phyloP scores from a whole-genome alignment of 2,888 invertebrate genomes.

The Cacoxenus indagator region DNA sequence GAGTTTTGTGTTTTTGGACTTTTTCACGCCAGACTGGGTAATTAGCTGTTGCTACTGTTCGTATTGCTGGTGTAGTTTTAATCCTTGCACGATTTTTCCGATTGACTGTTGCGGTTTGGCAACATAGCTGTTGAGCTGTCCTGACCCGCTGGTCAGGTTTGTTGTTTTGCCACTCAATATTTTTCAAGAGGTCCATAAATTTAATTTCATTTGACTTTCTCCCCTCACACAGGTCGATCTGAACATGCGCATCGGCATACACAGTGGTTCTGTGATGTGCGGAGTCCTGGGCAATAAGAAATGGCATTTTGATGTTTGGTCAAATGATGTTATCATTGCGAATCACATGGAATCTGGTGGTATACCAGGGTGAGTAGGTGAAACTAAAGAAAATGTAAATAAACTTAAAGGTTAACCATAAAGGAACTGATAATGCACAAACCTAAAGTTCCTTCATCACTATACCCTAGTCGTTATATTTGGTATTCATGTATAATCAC shows the following conservation, averaged over 20 bases:
- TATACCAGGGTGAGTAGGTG: slow-evolving; percentile 84
- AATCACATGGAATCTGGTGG: slow-evolving; percentile 98
- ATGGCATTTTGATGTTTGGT: slow-evolving; percentile 96
- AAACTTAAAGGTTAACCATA: no score
- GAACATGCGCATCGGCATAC: slow-evolving; percentile 98
- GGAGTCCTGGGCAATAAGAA: slow-evolving; percentile 93
- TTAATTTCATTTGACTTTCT: no score
- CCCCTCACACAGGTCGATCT: slow-evolving; percentile 83
- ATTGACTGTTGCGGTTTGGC: not conserved
- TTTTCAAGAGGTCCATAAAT: no score
- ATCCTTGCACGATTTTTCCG: no score
- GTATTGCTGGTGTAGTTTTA: not conserved
- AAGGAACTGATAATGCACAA: slow-evolving; percentile 50
- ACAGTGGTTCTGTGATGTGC: slow-evolving; percentile 95
- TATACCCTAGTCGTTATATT: no score
- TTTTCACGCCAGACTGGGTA: slow-evolving; percentile 16
- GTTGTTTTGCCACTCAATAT: not conserved
- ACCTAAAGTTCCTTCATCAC: slow-evolving; percentile 8
- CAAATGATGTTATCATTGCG: slow-evolving; percentile 94
- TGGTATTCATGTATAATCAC: no score
- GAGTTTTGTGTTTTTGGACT: slow-evolving; percentile 36
- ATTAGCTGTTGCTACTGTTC: slow-evolving; percentile 17
- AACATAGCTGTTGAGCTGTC: no score
- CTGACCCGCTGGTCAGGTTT: no score
- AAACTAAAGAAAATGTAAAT: no score